Conservation (phyloP, 2,888 invertebrate genomes). For the Strigamia crassipes region DNA sequence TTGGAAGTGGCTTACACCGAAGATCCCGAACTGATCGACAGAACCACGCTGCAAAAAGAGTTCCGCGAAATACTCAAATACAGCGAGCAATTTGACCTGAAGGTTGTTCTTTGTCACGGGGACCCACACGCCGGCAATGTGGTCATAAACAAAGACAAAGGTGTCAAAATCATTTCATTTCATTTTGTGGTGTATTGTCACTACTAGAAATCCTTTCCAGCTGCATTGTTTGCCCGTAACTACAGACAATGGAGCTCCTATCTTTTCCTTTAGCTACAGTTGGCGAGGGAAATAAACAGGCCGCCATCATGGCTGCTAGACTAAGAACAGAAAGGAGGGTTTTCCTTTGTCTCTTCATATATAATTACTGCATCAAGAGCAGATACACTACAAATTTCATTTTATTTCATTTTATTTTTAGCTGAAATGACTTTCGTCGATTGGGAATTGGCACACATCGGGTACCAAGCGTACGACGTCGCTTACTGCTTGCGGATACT, state of each 20-base stretch:
- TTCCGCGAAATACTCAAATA: not conserved
- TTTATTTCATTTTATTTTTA: not conserved
- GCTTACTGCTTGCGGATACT: not conserved
- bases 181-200: no score
- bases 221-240: no score
- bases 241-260: no score
- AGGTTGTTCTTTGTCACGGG: not conserved
- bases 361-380: no score
- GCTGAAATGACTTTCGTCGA: not conserved
- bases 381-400: no score
- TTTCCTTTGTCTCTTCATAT: no score
- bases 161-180: not conserved
- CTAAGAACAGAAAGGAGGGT: no score
- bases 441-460: not conserved
- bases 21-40: not conserved
- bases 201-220: no score
- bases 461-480: not conserved
- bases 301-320: no score
- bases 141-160: not conserved
- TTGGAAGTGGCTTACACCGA: not conserved
- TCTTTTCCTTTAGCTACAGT: no score
- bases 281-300: no score
- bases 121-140: not conserved
- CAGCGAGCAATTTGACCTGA: not conserved
- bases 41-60: not conserved